Percentiles rank a stretch among this genome's conserved stretches.
Conservation (phyloP, 2,888 invertebrate genomes). For the Galeruca laticollis region DNA sequence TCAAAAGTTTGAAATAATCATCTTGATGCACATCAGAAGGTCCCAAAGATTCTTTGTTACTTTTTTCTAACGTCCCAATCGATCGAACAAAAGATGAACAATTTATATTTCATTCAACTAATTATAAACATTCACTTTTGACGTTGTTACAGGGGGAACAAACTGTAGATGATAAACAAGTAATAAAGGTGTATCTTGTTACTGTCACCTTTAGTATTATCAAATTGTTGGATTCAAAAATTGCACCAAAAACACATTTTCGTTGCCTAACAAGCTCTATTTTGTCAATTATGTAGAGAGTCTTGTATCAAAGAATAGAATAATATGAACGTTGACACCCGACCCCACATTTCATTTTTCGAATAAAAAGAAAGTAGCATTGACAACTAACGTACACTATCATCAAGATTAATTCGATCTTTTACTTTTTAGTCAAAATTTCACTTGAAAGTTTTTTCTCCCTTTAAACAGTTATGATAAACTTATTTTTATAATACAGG, state of each 20-base stretch:
- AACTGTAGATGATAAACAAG: neutral
- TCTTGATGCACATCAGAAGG: too few species aligned
- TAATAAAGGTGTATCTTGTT: conserved; percentile 26
- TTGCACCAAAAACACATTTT: conserved; percentile 23
- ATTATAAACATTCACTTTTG: too few species aligned
- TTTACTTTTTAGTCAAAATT: neutral
- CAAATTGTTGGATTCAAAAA: conserved; percentile 16
- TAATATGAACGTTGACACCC: conserved; percentile 26
- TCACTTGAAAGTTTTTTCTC: neutral
- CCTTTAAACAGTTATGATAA: neutral
- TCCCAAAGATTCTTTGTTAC: too few species aligned
- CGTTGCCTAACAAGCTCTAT: conserved; percentile 50
- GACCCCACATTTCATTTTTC: conserved; percentile 23
- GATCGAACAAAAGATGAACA: too few species aligned
- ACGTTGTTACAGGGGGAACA: too few species aligned
- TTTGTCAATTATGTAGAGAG: conserved; percentile 52
- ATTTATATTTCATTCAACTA: too few species aligned
- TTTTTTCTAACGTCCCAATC: too few species aligned
- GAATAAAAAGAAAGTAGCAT: conserved; percentile 21
- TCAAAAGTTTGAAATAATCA: too few species aligned
- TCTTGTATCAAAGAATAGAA: conserved; percentile 50
- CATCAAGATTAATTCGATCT: conserved; percentile 25
- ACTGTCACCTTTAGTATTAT: conserved; percentile 29
- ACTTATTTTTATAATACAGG: too few species aligned
- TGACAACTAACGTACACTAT: conserved; percentile 21